A percentile compares a stretch with the other conserved stretches of the same genome.
Conservation (phyloP, 2,797 vertebrate genomes). For the Sardinella longiceps region DNA sequence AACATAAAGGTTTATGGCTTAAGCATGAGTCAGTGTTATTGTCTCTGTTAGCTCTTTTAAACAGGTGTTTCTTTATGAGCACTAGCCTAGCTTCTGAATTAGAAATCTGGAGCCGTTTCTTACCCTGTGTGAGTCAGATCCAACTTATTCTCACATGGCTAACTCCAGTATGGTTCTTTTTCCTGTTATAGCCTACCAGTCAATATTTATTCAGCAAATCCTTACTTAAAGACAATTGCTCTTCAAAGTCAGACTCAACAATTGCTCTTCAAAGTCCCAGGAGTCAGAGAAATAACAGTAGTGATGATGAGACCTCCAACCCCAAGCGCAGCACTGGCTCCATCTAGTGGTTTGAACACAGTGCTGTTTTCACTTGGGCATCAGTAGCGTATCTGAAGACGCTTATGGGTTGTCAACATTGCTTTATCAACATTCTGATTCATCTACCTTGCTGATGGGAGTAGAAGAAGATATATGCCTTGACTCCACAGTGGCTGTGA, state of each 20-base stretch:
- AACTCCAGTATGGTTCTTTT: neutral
- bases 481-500: neutral
- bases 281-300: too few species aligned
- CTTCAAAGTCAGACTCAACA: too few species aligned
- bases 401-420: neutral
- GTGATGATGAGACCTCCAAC: too few species aligned
- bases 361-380: neutral
- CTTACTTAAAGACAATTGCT: too few species aligned
- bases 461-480: neutral
- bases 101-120: neutral
- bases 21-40: neutral
- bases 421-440: neutral
- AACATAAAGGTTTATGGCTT: neutral
- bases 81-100: too few species aligned
- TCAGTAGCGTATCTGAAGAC: neutral
- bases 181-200: neutral
- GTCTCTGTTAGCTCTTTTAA: neutral
- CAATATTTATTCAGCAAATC: too few species aligned
- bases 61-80: neutral
- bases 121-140: neutral
- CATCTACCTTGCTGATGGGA: neutral
- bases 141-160: too few species aligned
- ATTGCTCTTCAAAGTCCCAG: too few species aligned
- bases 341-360: constrained; percentile 1
- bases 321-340: neutral